Conservation (phyloP, 2,888 invertebrate genomes). For the Dione juno region DNA sequence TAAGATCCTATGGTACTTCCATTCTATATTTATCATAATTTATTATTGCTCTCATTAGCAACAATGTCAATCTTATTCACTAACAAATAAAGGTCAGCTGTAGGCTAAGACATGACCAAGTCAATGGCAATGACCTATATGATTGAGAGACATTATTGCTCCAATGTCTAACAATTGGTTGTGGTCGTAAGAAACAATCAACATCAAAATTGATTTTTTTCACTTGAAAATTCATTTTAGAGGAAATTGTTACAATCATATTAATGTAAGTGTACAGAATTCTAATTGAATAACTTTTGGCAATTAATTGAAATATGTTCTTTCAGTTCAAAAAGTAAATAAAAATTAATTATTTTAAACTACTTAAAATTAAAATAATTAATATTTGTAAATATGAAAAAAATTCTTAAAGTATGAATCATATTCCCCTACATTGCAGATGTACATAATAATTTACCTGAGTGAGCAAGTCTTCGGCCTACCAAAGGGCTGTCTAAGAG, state of each 20-base stretch:
- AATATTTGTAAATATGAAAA: not conserved
- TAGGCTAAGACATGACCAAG: constrained; percentile 29
- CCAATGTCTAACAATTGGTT: constrained; percentile 54
- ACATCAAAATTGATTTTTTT: constrained; percentile 7
- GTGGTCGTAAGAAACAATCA: constrained; percentile 47
- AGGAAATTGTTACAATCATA: not conserved
- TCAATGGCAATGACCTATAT: constrained; percentile 55
- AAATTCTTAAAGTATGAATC: not conserved
- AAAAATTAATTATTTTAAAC: not conserved
- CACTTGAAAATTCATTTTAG: not conserved
- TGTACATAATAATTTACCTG: constrained; percentile 60
- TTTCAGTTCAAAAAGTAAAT: not conserved
- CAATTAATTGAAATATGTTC: not conserved
- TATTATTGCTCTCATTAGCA: constrained; percentile 32
- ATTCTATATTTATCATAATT: constrained; percentile 40
- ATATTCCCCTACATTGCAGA: not conserved
- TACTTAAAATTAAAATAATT: not conserved
- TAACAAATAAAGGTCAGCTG: constrained; percentile 38
- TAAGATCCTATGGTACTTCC: constrained; percentile 28
- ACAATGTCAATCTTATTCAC: constrained; percentile 37
- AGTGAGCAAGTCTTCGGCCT: constrained; percentile 84
- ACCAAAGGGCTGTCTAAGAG: constrained; percentile 88
- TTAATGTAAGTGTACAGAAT: not conserved
- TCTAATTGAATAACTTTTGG: not conserved
- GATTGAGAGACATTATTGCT: constrained; percentile 52